A percentile compares a stretch with the other conserved stretches of the same genome.
phyloP scores from a whole-genome alignment of 2,113 vertebrate genomes.

The Xyliphius kryptos region DNA sequence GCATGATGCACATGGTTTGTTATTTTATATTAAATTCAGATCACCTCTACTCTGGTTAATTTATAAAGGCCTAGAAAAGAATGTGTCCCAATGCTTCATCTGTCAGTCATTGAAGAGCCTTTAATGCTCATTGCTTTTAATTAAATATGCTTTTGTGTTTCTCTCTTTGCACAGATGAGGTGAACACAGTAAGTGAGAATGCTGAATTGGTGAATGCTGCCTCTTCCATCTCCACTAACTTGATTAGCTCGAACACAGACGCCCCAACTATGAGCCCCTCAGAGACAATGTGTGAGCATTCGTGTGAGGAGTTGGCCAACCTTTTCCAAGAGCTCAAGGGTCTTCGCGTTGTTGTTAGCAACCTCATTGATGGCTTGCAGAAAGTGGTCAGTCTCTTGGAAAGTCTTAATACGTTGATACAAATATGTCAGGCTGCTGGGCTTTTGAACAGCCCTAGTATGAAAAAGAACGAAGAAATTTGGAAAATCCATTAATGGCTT shows the following conservation, averaged over 20 bases:
- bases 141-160: too few species aligned
- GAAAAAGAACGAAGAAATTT: slow-evolving; percentile 13
- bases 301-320: slow-evolving; percentile 80
- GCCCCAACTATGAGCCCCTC: slow-evolving; percentile 41
- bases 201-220: slow-evolving; percentile 69
- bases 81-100: too few species aligned
- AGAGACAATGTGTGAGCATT: slow-evolving; percentile 73
- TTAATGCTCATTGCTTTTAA: too few species aligned
- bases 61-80: too few species aligned
- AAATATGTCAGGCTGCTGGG: slow-evolving; percentile 6
- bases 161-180: slow-evolving; percentile 61
- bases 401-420: slow-evolving; percentile 7
- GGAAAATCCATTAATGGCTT: background rate
- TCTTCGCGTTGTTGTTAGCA: slow-evolving; percentile 76
- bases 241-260: slow-evolving; percentile 55
- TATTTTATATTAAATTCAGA: too few species aligned
- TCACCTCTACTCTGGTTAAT: too few species aligned
- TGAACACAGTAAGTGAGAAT: slow-evolving; percentile 68
- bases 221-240: slow-evolving; percentile 55
- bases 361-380: slow-evolving; percentile 78
- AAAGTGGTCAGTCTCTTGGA: slow-evolving; percentile 73
- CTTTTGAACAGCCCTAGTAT: background rate
- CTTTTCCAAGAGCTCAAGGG: slow-evolving; percentile 82
- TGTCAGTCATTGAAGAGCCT: too few species aligned
- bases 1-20: too few species aligned